phyloP scores from a whole-genome alignment of 2,113 vertebrate species.

The human region DNA sequence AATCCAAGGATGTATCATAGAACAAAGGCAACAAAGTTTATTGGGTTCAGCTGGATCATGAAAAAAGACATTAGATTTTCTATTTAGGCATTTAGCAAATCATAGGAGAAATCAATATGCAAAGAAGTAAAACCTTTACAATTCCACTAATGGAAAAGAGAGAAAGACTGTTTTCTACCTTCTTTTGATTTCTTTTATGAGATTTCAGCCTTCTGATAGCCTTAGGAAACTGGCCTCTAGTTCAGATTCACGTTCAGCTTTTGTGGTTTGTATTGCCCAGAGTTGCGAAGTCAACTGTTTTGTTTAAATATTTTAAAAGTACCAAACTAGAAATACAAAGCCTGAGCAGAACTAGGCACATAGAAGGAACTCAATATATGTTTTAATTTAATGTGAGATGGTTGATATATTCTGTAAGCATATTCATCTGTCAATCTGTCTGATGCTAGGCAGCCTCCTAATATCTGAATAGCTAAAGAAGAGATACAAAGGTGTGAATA shows the following conservation, averaged over 20 bases:
- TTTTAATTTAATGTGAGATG: not conserved
- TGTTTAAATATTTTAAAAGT: conserved; percentile 21
- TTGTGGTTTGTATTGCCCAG: not conserved
- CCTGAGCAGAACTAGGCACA: not conserved
- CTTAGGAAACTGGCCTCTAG: not conserved
- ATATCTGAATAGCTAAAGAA: not conserved
- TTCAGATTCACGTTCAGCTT: not conserved
- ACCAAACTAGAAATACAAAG: not conserved
- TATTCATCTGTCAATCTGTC: not conserved
- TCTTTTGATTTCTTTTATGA: not conserved
- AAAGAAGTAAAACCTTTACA: not conserved
- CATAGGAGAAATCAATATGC: not conserved
- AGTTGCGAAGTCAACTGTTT: not conserved
- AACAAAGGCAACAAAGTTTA: not conserved
- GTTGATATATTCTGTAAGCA: not conserved
- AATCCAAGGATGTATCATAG: not conserved
- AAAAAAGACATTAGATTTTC: conserved; percentile 12
- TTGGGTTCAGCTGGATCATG: not conserved
- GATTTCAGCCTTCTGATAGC: not conserved
- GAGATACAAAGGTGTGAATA: not conserved
- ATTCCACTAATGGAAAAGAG: not conserved
- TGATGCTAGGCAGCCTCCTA: not conserved
- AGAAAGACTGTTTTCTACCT: not conserved
- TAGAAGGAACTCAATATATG: not conserved
- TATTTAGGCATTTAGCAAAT: conserved; percentile 1